Base-by-base conservation (phyloP, 2,113 vertebrate species). In the Melospiza georgiana region DNA sequence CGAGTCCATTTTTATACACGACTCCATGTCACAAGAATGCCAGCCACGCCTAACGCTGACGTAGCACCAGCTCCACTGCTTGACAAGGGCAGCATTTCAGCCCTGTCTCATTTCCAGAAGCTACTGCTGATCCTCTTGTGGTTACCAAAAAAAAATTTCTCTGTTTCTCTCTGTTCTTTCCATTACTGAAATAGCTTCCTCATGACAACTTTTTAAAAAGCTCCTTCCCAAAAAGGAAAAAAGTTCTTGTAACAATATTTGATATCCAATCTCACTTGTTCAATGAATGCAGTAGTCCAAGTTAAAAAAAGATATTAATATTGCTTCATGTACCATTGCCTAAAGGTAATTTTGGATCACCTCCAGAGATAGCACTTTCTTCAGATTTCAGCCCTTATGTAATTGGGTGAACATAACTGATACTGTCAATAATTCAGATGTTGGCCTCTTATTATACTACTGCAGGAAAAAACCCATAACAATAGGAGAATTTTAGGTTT, bases 151-250 rank as follows among this genome's bases (percentile, higher is more conserved):
- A 55, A 57, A 33, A 17, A 6, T 11, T 71, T 31, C 2, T 54
- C 58, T 54, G 41, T 77, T 88, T 77, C 76, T 76, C 55, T 87
- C 75, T 90, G 82, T 92, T 95, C 92, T 93, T 96, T 93, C 90
- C 90, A 86, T 88, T 90, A 73, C 79, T 59, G 52, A 96, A 91
- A 92, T 74, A 95, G 83, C 30, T 92, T 85, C 65, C 67, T 88
- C 11, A 3, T 90, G 92, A 87, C 75, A 90, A 55, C 25, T 27
- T 69, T 85, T 85, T 43, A 49, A 87, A 87, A 91, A 90, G 37
- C 37, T 91, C 37, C 18, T 94, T 93, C 51, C 49, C 59, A 27
- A 66, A 95, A 85, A 83, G 75, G 84, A 54, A 91, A 30, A 16
- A 82, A 44, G 62, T n/a, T 57, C 48, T 57, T 61, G 22, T 5